phyloP scores from a whole-genome alignment of 2,797 vertebrate species.

The Astyanax mexicanus region DNA sequence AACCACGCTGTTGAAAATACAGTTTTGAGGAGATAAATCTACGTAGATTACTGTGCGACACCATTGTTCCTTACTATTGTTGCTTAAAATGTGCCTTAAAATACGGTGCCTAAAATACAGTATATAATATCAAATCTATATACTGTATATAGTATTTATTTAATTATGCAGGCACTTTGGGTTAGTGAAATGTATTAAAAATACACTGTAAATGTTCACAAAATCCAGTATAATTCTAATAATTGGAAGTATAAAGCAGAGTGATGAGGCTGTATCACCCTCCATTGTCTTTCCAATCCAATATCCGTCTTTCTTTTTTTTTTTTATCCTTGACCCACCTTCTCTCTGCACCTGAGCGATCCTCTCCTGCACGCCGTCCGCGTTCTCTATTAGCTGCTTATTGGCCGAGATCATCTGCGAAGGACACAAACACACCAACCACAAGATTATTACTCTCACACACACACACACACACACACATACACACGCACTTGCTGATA shows the following conservation, averaged over 20 bases:
- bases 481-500: background rate
- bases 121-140: too few species aligned
- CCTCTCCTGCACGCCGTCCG: slow-evolving; percentile 88
- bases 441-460: background rate
- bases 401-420: slow-evolving; percentile 94
- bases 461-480: background rate
- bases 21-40: too few species aligned
- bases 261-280: background rate
- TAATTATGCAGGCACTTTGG: background rate
- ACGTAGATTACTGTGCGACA: too few species aligned
- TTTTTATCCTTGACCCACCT: slow-evolving; percentile 77
- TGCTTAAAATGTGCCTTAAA: too few species aligned
- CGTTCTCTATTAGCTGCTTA: slow-evolving; percentile 90
- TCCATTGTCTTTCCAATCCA: background rate
- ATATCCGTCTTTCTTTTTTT: background rate
- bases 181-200: background rate
- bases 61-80: too few species aligned
- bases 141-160: too few species aligned
- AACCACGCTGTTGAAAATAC: too few species aligned
- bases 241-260: background rate
- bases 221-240: background rate
- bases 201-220: background rate
- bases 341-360: slow-evolving; percentile 93
- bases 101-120: too few species aligned
- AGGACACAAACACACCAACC: slow-evolving; percentile 2